Percentiles rank a stretch among this genome's conserved stretches.
Evolutionary conservation across 2,797 vertebrate species (phyloP).

Genomic region (Sebastes minor): DNA sequence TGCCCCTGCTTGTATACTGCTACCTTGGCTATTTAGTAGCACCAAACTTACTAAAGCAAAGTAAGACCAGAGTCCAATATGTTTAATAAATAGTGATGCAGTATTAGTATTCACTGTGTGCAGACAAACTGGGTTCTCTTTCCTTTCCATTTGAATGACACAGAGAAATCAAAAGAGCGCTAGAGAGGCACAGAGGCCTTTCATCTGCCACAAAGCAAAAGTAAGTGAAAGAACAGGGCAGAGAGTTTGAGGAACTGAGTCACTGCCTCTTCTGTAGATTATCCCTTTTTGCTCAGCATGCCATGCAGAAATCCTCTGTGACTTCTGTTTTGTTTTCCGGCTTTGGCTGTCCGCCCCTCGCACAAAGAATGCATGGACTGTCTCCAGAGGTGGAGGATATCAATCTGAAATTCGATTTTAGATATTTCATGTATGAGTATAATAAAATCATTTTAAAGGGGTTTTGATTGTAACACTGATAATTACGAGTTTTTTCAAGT

Average conservation of each 20-base stretch:
- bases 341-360: not conserved
- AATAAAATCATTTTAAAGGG: not conserved
- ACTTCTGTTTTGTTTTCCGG: conserved; percentile 27
- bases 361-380: not conserved
- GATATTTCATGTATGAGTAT: not conserved
- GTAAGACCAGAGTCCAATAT: conserved; percentile 24
- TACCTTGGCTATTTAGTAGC: not conserved
- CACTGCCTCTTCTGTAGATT: conserved; percentile 30
- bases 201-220: conserved; percentile 63
- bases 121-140: conserved; percentile 43
- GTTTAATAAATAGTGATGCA: conserved; percentile 49
- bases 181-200: conserved; percentile 51
- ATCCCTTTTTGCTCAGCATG: conserved; percentile 33
- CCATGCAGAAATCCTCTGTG: conserved; percentile 14
- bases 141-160: conserved; percentile 57
- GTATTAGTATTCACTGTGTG: conserved; percentile 65
- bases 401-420: not conserved
- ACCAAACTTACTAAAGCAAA: not conserved
- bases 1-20: not conserved
- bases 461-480: not conserved
- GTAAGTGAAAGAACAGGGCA: conserved; percentile 49
- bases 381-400: not conserved
- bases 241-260: conserved; percentile 34
- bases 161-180: conserved; percentile 61
- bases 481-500: not conserved